Base-by-base conservation (phyloP, 2,888 invertebrate species). In the Dione juno region DNA sequence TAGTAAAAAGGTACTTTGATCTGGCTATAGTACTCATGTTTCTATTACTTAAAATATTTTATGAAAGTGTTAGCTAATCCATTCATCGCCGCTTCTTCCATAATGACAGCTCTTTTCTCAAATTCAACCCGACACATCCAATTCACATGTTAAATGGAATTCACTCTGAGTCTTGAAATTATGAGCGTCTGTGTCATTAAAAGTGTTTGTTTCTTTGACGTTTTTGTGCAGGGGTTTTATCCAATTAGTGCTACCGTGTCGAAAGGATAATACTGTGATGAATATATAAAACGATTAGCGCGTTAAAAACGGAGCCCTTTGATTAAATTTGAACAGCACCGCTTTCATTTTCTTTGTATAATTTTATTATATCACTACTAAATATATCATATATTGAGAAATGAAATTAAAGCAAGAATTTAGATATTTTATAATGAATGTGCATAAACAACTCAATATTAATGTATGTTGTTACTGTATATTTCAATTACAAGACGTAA, bases 231-330 rank as follows among this genome's bases (percentile, higher is more conserved):
- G 83, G 88, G 81, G 83, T 89, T 90, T 90, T 84, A 88, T 88
- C 93, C 93, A 92, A 93, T 93, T 93, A 93, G 93, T 88, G 92
- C 93, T 93, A 92, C 93, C 92, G 93, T 93, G 93, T 93, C 92
- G 92, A 93, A 93, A 92, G 91, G 90, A 91, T 93, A 92, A 93
- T 93, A 87, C 80, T 85, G 85, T 86, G 88, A 89, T 89, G 88
- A 86, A 88, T 84, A 83, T 81, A 86, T 88, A 84, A 89, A 90
- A 80, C 84, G 85, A 86, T 91, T 89, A 91, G 87, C 88, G 88
- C 78, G 86, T 88, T 88, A 88, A 88, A 89, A 90, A 85, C 87
- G 85, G 88, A 82, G 83, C 86, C 87, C 87, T 87, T 85, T 85
- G 83, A 84, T 70, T 69, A 61, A 68, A 68, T 35, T 48, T 63